Percentiles rank a stretch among this genome's conserved stretches.
Evolutionary conservation across 1,140 invertebrate genomes (phyloP).

Genomic region (Halictus rubicundus): DNA sequence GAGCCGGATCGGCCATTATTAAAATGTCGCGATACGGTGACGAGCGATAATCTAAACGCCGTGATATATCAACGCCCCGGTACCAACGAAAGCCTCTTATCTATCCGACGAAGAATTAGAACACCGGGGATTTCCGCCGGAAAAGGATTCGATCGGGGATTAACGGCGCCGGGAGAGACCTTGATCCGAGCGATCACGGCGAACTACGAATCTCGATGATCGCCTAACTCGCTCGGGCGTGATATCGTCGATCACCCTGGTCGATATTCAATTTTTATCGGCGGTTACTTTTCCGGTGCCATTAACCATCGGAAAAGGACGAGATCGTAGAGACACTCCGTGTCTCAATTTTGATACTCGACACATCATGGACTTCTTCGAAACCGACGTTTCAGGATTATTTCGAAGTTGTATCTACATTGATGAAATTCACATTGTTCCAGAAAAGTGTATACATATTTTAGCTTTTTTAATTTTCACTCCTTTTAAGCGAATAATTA

Average conservation of each 20-base stretch:
- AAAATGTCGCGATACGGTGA: slow-evolving; percentile 20
- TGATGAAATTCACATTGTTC: no score
- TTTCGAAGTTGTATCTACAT: no score
- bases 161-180: neutral
- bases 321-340: no score
- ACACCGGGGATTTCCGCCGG: neutral
- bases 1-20: slow-evolving; percentile 35
- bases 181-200: neutral
- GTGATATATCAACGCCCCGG: neutral
- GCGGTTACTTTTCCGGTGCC: no score
- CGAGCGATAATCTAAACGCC: slow-evolving; percentile 24
- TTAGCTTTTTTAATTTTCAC: no score
- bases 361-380: no score
- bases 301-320: no score
- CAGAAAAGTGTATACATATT: no score
- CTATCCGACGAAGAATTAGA: neutral
- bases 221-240: neutral
- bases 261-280: neutral
- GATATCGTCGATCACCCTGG: neutral
- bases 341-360: no score
- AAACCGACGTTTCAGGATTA: no score
- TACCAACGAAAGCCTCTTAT: slow-evolving; percentile 6
- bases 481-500: no score
- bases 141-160: neutral
- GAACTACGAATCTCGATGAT: neutral